A percentile compares a stretch with the other conserved stretches of the same genome.
Evolutionary conservation across 2,888 invertebrate species (phyloP).

Genomic region (Scotopteryx bipunctaria): DNA sequence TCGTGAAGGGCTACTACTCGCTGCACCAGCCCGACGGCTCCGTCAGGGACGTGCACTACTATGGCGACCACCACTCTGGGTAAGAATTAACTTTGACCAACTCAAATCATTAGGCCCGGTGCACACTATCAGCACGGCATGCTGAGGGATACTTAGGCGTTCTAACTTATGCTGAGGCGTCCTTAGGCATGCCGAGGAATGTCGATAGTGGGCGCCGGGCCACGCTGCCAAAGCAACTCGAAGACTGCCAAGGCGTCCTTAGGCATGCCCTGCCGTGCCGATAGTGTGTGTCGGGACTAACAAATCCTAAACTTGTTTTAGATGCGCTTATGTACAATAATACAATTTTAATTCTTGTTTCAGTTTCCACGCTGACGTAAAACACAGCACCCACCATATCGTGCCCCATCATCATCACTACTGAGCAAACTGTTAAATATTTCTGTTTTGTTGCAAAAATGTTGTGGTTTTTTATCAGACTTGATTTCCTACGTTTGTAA

Average conservation of each 20-base stretch:
- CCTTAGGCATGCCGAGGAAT: too few species aligned
- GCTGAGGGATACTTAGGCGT: too few species aligned
- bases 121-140: too few species aligned
- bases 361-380: constrained; percentile 74
- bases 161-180: too few species aligned
- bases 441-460: constrained; percentile 22
- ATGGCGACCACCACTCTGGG: constrained; percentile 48
- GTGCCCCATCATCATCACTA: constrained; percentile 60
- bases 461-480: constrained; percentile 28
- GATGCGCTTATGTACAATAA: neutral
- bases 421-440: constrained; percentile 22
- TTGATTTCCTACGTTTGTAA: constrained; percentile 10
- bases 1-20: constrained; percentile 56
- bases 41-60: constrained; percentile 50
- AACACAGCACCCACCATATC: constrained; percentile 68
- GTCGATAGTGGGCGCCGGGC: too few species aligned
- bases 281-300: too few species aligned
- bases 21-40: constrained; percentile 57
- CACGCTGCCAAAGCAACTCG: too few species aligned
- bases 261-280: too few species aligned
- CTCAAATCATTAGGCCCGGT: too few species aligned
- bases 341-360: constrained; percentile 22
- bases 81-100: constrained; percentile 14
- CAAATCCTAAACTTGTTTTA: too few species aligned
- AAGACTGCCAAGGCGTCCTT: too few species aligned